phyloP scores from a whole-genome alignment of 2,113 vertebrate genomes.

The Myxocyprinus asiaticus region DNA sequence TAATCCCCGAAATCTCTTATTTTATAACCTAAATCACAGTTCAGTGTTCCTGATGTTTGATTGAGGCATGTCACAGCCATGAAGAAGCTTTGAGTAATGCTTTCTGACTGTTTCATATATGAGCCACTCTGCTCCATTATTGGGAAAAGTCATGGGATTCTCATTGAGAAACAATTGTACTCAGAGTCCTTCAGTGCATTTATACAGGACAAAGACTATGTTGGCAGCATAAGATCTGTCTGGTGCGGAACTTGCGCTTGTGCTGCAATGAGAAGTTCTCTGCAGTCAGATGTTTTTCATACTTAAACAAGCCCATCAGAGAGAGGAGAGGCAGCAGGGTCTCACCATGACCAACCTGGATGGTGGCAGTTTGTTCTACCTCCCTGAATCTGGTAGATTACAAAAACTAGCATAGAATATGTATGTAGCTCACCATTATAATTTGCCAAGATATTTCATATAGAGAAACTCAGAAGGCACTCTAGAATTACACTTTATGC shows the following conservation, averaged over 20 bases:
- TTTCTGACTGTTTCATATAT: constrained; percentile 80
- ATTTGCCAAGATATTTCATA: too few species aligned
- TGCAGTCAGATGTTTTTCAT: constrained; percentile 81
- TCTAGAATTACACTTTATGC: too few species aligned
- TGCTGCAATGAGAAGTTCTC: constrained; percentile 78
- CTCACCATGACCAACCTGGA: constrained; percentile 93
- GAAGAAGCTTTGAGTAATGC: constrained; percentile 82
- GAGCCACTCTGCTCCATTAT: constrained; percentile 73
- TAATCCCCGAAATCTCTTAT: background rate
- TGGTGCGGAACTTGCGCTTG: constrained; percentile 79
- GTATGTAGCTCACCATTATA: background rate
- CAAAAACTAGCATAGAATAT: background rate
- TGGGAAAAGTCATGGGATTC: constrained; percentile 75
- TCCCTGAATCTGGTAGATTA: constrained; percentile 76
- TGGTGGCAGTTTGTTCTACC: constrained; percentile 80
- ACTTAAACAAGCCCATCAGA: constrained; percentile 91
- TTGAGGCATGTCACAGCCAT: constrained; percentile 74
- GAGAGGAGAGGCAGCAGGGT: constrained; percentile 91
- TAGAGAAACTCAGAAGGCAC: too few species aligned
- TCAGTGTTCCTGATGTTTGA: constrained; percentile 60
- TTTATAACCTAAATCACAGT: constrained; percentile 54
- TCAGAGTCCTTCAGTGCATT: constrained; percentile 79
- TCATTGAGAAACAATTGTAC: constrained; percentile 91
- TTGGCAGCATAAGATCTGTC: constrained; percentile 90
- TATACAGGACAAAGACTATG: constrained; percentile 87